Conservation (phyloP, 1,140 invertebrate genomes). For the Himalopsyche phryganea region DNA sequence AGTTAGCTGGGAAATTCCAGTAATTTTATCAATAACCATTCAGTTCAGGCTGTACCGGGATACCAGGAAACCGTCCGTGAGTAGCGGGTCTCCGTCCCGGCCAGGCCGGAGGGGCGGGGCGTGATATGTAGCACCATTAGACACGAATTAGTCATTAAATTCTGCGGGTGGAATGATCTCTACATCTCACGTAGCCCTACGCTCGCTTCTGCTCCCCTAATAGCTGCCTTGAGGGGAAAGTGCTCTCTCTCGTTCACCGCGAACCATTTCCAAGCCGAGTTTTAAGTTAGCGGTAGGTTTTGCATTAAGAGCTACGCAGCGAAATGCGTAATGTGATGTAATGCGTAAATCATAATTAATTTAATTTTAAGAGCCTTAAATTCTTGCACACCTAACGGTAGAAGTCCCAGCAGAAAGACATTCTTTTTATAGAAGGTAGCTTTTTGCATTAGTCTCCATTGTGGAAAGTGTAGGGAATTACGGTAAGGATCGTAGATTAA, state of each 20-base stretch:
- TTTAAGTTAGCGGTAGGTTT: constrained; percentile 10
- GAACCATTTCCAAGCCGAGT: not conserved
- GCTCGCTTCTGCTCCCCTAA: constrained; percentile 21
- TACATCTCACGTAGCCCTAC: constrained; percentile 13
- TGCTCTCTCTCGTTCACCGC: constrained; percentile 8
- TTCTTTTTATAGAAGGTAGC: too few species aligned
- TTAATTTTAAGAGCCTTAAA: constrained; percentile 10
- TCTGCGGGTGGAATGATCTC: constrained; percentile 25
- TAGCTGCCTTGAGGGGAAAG: constrained; percentile 13
- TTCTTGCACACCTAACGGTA: not conserved
- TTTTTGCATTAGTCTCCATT: too few species aligned
- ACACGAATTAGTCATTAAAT: constrained; percentile 33
- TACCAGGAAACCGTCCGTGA: not conserved
- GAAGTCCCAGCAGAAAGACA: too few species aligned
- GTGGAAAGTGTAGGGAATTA: too few species aligned
- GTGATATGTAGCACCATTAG: constrained; percentile 28
- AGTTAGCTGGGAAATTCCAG: not conserved
- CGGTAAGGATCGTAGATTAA: constrained; percentile 4
- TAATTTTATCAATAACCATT: not conserved
- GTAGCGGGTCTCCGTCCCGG: too few species aligned
- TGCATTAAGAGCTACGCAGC: constrained; percentile 20
- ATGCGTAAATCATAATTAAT: constrained; percentile 33
- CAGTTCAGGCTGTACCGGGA: not conserved
- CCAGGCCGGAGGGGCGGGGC: constrained; percentile 8
- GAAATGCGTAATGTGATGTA: constrained; percentile 24